Percentiles rank a stretch among this genome's conserved stretches.
Evolutionary conservation across 2,888 invertebrate species (phyloP).

Genomic region (Tiliacea aurago): DNA sequence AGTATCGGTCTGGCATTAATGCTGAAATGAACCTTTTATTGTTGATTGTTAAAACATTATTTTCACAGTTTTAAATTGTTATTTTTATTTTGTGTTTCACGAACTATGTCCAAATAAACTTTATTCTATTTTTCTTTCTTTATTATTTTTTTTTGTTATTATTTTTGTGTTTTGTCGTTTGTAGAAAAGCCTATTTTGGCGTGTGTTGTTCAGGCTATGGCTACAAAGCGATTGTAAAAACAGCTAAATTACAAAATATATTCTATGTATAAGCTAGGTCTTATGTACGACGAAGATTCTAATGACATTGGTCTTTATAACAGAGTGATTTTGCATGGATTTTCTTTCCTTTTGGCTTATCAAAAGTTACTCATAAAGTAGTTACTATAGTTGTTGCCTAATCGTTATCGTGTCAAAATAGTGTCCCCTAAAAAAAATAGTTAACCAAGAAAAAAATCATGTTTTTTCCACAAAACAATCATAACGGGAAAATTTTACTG

Average conservation of each 20-base stretch:
- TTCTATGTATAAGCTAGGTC: neutral
- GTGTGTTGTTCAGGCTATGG: neutral
- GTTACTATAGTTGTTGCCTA: neutral
- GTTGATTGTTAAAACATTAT: too few relatives aligned
- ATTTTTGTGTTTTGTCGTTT: neutral
- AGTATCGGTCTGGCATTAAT: too few relatives aligned
- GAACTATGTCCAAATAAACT: too few relatives aligned
- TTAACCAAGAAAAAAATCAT: neutral
- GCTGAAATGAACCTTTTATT: too few relatives aligned
- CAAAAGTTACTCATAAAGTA: neutral
- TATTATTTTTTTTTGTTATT: too few relatives aligned
- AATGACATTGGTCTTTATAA: neutral
- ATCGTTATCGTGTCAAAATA: neutral
- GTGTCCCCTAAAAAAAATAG: neutral
- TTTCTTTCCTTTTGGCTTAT: neutral
- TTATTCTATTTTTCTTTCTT: too few relatives aligned
- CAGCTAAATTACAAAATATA: neutral
- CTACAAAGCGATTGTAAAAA: neutral
- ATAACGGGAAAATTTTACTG: neutral
- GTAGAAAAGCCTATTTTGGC: neutral
- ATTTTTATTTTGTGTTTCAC: too few relatives aligned
- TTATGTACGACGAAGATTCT: neutral
- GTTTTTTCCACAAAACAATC: neutral
- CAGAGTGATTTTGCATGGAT: neutral
- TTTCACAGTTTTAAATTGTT: too few relatives aligned